phyloP scores from a whole-genome alignment of 2,113 vertebrate genomes.

The Zosterops pallidus region DNA sequence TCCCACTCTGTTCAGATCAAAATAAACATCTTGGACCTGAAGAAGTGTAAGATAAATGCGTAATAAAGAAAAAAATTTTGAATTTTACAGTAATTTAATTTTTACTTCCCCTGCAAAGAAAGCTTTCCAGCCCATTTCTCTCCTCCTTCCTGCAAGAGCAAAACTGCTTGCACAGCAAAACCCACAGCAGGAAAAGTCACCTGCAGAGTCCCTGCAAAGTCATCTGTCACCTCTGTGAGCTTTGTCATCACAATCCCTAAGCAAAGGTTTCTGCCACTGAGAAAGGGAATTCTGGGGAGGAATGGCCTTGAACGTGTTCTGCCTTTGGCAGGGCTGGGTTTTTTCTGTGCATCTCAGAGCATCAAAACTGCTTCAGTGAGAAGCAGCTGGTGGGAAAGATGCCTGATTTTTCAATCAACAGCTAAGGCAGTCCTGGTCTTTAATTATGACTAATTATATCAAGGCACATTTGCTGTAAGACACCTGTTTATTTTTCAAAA shows the following conservation, averaged over 20 bases:
- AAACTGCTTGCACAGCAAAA: neutral
- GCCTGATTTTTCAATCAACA: neutral
- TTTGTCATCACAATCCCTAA: neutral
- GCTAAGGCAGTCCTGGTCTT: neutral
- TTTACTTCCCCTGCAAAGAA: neutral
- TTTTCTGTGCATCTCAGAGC: neutral
- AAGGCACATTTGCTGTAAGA: neutral
- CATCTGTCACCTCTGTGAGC: neutral
- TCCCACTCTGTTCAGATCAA: neutral
- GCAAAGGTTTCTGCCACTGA: neutral
- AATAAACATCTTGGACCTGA: neutral
- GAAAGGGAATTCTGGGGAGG: neutral
- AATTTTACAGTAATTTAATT: neutral
- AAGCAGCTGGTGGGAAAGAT: neutral
- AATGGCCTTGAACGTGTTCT: neutral
- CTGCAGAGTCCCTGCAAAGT: neutral
- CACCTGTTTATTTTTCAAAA: neutral
- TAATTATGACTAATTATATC: neutral
- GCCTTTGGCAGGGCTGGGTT: neutral
- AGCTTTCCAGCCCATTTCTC: neutral
- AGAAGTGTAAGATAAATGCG: neutral
- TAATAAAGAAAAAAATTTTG: neutral
- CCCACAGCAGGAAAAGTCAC: neutral
- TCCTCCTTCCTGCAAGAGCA: neutral
- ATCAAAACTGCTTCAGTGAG: neutral